These are phyloP conservation scores for Xylocopa sonorina DNA, from an alignment of 1,140 invertebrate species.

Conservation along the genomic window DNA sequence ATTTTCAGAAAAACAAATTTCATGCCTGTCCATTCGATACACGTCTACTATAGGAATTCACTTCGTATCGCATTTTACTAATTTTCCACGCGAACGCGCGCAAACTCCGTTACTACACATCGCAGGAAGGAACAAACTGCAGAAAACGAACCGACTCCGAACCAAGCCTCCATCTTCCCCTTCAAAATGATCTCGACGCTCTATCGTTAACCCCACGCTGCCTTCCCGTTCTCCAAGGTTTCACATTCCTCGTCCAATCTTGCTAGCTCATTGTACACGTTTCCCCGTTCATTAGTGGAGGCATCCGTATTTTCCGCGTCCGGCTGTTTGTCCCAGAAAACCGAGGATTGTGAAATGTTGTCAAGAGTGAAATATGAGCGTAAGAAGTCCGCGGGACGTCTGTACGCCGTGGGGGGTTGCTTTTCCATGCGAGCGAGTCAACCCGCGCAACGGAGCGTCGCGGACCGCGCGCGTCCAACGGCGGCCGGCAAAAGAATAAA, in stretches of 20 bases:
- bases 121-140: no score
- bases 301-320: neutral
- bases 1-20: no score
- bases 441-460: neutral
- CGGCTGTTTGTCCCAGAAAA: neutral
- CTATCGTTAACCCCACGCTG: neutral
- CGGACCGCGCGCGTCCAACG: neutral
- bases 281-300: neutral
- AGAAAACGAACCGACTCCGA: no score
- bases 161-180: no score
- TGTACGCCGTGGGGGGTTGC: neutral
- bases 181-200: no score
- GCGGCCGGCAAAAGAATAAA: no score
- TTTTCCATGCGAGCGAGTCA: neutral
- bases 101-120: no score
- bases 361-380: slow-evolving; percentile 29
- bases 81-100: no score
- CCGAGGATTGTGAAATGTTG: neutral
- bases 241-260: neutral
- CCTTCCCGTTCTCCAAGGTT: neutral
- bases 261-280: neutral
- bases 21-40: no score
- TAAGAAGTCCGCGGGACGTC: slow-evolving; percentile 3
- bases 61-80: no score
- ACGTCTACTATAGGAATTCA: no score